Conservation (phyloP, 2,888 invertebrate species). For the Orchesella flavescens region DNA sequence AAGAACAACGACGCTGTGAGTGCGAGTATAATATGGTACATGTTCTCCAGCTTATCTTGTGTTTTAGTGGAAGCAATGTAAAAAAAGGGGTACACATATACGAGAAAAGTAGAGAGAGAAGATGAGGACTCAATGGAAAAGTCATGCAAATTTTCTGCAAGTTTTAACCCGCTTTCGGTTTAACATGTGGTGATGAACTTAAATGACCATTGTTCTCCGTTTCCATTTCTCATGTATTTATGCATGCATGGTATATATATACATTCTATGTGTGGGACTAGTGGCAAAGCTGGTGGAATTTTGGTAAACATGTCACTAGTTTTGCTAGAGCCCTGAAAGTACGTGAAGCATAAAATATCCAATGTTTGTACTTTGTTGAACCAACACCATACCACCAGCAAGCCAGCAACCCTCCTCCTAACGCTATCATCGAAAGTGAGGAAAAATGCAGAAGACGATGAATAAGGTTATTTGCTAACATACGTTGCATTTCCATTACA, state of each 20-base stretch:
- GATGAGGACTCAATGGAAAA: conserved; percentile 47
- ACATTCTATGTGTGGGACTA: too few species aligned
- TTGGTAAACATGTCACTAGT: not conserved
- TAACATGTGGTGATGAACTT: conserved; percentile 53
- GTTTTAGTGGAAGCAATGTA: not conserved
- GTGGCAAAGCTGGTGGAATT: not conserved
- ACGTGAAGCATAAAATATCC: conserved; percentile 16
- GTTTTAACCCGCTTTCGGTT: conserved; percentile 53
- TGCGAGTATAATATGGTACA: not conserved
- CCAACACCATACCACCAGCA: too few species aligned
- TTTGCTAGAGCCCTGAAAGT: not conserved
- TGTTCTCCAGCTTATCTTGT: conserved; percentile 1
- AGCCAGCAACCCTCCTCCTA: too few species aligned
- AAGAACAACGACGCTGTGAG: not conserved
- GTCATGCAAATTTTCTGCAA: conserved; percentile 63
- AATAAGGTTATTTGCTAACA: conserved; percentile 38
- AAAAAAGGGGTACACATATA: not conserved
- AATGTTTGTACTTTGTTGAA: not conserved
- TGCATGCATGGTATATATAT: not conserved
- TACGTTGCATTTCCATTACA: conserved; percentile 41
- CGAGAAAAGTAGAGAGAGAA: conserved; percentile 7
- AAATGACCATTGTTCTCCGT: conserved; percentile 51
- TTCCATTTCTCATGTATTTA: not conserved
- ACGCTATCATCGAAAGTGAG: too few species aligned
- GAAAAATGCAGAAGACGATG: not conserved